Evolutionary conservation across 2,797 vertebrate genomes (phyloP).

Genomic region (Spinibarbus caldwelli): DNA sequence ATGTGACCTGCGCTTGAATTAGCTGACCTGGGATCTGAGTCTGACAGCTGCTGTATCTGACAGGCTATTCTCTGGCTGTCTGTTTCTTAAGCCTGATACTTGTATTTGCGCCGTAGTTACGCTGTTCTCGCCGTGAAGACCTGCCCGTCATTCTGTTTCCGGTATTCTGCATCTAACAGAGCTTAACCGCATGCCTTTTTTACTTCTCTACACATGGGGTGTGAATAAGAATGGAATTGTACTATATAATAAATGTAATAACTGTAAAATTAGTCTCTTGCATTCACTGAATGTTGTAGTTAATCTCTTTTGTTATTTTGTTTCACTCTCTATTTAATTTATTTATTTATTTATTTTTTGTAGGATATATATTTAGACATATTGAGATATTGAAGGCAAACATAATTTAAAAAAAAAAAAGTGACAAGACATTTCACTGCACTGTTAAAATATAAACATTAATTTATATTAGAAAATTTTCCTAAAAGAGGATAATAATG

Average conservation of each 20-base stretch:
- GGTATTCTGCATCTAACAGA: slow-evolving; percentile 1
- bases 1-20: slow-evolving; percentile 48
- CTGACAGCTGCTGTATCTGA: slow-evolving; percentile 51
- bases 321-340: too few relatives aligned
- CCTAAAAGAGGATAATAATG: too few relatives aligned
- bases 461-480: too few relatives aligned
- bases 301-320: too few relatives aligned
- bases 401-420: too few relatives aligned
- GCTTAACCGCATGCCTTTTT: slow-evolving; percentile 1
- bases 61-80: slow-evolving; percentile 54
- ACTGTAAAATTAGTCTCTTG: background rate
- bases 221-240: background rate
- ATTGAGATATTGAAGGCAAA: too few relatives aligned
- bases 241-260: background rate
- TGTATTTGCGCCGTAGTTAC: slow-evolving; percentile 22
- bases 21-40: slow-evolving; percentile 36
- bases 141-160: slow-evolving; percentile 19
- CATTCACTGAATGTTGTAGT: too few relatives aligned
- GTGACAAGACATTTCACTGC: too few relatives aligned
- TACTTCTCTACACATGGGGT: background rate
- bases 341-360: too few relatives aligned
- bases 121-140: background rate
- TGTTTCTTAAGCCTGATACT: slow-evolving; percentile 44
- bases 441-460: too few relatives aligned
- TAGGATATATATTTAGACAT: too few relatives aligned